Evolutionary conservation across 2,113 vertebrate genomes (phyloP).

Genomic region (Ariopsis seemanni): DNA sequence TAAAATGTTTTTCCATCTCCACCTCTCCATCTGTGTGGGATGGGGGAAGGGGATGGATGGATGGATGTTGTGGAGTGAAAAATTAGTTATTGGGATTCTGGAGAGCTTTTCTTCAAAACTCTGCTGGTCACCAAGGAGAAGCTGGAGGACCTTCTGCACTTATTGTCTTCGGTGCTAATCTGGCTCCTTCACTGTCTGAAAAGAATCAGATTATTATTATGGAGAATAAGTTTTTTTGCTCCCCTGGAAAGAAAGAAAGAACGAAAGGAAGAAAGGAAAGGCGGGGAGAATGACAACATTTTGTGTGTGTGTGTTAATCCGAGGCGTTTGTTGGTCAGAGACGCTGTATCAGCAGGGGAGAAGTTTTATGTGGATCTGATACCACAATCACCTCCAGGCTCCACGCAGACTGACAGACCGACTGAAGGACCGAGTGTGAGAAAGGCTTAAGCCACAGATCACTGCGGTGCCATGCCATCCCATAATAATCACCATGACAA

Average conservation of each 20-base stretch:
- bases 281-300: slow-evolving; percentile 71
- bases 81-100: slow-evolving; percentile 78
- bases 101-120: slow-evolving; percentile 71
- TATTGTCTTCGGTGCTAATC: slow-evolving; percentile 83
- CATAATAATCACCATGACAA: slow-evolving; percentile 5
- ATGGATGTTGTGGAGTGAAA: slow-evolving; percentile 63
- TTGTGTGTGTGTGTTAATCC: slow-evolving; percentile 70
- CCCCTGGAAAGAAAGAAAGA: slow-evolving; percentile 1
- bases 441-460: slow-evolving; percentile 15
- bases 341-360: slow-evolving; percentile 47
- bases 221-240: slow-evolving; percentile 67
- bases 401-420: slow-evolving; percentile 18
- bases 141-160: slow-evolving; percentile 66
- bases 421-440: not conserved
- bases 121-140: slow-evolving; percentile 63
- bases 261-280: slow-evolving; percentile 33
- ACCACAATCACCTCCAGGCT: slow-evolving; percentile 53
- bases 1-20: not conserved
- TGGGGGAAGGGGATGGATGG: slow-evolving; percentile 47
- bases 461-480: not conserved
- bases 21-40: not conserved
- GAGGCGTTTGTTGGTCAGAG: slow-evolving; percentile 37
- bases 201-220: slow-evolving; percentile 83
- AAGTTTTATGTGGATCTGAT: slow-evolving; percentile 31
- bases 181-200: slow-evolving; percentile 73